phyloP scores from a whole-genome alignment of 2,888 invertebrate species.

The Calliopum simillimum region DNA sequence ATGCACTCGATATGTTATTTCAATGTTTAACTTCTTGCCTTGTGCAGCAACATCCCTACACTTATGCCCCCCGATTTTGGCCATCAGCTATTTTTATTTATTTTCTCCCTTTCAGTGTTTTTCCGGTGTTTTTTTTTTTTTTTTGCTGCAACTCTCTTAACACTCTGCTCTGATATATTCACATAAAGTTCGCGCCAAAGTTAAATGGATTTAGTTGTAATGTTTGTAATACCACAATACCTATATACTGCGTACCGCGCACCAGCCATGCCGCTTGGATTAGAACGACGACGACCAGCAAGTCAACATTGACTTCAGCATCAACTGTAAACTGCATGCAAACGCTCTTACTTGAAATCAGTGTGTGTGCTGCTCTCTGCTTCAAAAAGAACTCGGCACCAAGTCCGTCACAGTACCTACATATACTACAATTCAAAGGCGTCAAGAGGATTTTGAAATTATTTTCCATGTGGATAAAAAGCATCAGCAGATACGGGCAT shows the following conservation, averaged over 20 bases:
- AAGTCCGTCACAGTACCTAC: no score
- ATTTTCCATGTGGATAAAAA: constrained; percentile 29
- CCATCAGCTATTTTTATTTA: background rate
- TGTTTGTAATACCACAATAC: background rate
- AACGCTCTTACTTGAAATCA: no score
- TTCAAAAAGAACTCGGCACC: no score
- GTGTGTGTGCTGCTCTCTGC: no score
- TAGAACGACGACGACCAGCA: background rate
- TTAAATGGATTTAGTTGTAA: constrained; percentile 35
- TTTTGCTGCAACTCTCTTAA: background rate
- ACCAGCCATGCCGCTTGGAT: background rate
- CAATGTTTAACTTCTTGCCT: background rate
- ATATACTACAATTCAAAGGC: constrained; percentile 25
- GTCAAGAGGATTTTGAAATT: constrained; percentile 29
- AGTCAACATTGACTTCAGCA: background rate
- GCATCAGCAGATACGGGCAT: background rate
- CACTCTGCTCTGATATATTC: background rate
- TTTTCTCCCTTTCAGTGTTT: background rate
- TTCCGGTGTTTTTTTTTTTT: background rate
- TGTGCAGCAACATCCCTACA: background rate
- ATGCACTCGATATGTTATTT: constrained; percentile 31
- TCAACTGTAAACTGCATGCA: background rate
- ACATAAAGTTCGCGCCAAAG: constrained; percentile 23
- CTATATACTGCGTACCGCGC: background rate
- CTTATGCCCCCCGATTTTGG: background rate